Evolutionary conservation across 2,113 vertebrate genomes (phyloP).

Genomic region (Porphyrio hochstetteri): DNA sequence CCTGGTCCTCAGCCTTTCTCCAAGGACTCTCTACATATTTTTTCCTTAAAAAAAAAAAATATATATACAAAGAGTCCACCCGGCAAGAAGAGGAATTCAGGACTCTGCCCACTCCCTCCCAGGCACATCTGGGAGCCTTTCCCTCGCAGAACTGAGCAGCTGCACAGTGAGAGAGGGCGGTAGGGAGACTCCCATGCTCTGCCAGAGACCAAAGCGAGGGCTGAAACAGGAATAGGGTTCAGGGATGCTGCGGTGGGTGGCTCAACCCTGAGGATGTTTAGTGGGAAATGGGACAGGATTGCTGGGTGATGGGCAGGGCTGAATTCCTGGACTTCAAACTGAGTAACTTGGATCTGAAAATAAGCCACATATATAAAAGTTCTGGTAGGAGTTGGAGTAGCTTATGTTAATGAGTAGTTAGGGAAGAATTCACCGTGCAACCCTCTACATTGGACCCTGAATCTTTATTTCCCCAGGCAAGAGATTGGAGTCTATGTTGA

Average conservation of each 20-base stretch:
- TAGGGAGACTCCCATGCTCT: neutral
- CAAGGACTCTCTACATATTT: conserved; percentile 32
- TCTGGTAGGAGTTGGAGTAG: neutral
- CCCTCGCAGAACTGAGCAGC: conserved; percentile 44
- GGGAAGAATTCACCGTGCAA: neutral
- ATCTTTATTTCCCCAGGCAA: neutral
- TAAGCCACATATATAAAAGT: neutral
- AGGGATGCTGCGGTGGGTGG: accelerated
- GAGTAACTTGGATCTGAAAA: neutral
- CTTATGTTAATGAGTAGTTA: neutral
- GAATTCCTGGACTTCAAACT: neutral
- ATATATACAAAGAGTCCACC: conserved; percentile 55
- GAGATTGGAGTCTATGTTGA: neutral
- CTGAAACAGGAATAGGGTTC: neutral
- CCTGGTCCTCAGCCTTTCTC: neutral
- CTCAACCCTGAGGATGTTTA: neutral
- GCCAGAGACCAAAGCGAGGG: accelerated
- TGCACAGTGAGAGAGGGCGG: neutral
- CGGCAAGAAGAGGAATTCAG: conserved; percentile 19
- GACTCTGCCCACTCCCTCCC: conserved; percentile 16
- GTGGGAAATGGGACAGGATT: neutral
- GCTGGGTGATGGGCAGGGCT: neutral
- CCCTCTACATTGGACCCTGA: neutral
- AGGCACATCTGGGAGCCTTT: conserved; percentile 64
- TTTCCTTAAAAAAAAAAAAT: conserved; percentile 25